A percentile compares a stretch with the other conserved stretches of the same genome.
Conservation (phyloP, 2,888 invertebrate genomes). For the Caenorhabditis macrosperma region DNA sequence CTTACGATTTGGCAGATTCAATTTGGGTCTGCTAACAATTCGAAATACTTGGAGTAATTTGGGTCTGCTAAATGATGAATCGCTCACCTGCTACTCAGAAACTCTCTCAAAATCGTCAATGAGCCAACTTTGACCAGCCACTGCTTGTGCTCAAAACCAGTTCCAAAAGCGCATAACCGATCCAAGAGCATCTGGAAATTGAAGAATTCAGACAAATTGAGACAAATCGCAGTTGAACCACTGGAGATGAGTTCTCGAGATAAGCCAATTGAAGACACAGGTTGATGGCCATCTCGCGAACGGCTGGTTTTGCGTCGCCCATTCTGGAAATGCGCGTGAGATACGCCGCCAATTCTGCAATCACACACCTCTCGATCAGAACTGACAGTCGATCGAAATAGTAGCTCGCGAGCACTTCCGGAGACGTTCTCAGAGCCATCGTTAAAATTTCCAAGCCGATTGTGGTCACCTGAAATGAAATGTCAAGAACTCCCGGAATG, state of each 20-base stretch:
- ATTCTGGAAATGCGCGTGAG: slow-evolving; percentile 50
- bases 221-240: slow-evolving; percentile 5
- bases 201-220: not conserved
- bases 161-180: slow-evolving; percentile 16
- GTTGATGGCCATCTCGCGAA: slow-evolving; percentile 47
- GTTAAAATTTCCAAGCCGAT: slow-evolving; percentile 51
- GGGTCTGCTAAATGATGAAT: no score
- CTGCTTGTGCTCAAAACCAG: slow-evolving; percentile 55
- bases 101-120: slow-evolving; percentile 42
- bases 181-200: slow-evolving; percentile 48
- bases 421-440: slow-evolving; percentile 31
- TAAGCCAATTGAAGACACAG: slow-evolving; percentile 41
- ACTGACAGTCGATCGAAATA: slow-evolving; percentile 49
- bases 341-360: no score
- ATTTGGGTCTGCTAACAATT: no score
- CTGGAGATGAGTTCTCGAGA: slow-evolving; percentile 54
- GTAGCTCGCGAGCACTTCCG: slow-evolving; percentile 53
- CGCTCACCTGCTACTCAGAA: slow-evolving; percentile 33
- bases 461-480: slow-evolving; percentile 41
- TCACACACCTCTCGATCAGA: slow-evolving; percentile 40
- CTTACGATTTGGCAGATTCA: no score
- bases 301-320: slow-evolving; percentile 51
- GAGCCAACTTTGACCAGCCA: slow-evolving; percentile 58
- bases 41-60: no score
- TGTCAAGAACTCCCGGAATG: not conserved